phyloP scores from a whole-genome alignment of 2,113 vertebrate species.

The Dromas ardeola region DNA sequence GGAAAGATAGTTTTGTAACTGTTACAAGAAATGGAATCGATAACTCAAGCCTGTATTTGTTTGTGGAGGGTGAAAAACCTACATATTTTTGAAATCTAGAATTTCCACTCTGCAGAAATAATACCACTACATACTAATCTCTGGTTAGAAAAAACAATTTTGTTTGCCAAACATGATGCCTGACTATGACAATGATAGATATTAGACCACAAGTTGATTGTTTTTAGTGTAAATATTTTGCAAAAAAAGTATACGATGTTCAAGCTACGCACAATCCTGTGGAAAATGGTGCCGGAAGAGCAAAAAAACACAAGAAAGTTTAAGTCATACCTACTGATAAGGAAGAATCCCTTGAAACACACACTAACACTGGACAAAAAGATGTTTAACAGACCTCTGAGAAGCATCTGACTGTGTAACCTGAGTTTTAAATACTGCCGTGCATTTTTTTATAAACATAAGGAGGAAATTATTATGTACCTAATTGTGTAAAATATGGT shows the following conservation, averaged over 20 bases:
- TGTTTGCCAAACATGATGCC: neutral
- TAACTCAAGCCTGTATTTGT: neutral
- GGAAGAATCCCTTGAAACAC: neutral
- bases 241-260: rapidly evolving
- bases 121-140: neutral
- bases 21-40: neutral
- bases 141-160: neutral
- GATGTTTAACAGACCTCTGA: neutral
- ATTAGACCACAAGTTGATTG: neutral
- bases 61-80: neutral
- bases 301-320: neutral
- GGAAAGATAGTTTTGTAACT: neutral
- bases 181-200: neutral
- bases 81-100: neutral
- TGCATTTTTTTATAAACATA: neutral
- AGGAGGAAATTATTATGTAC: neutral
- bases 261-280: neutral
- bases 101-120: neutral
- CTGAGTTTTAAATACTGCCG: neutral
- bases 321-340: neutral
- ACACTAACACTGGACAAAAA: neutral
- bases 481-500: neutral
- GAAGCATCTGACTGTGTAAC: neutral
- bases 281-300: neutral
- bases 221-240: neutral